phyloP scores from a whole-genome alignment of 2,113 vertebrate species.

The Corythornis vintsioides region DNA sequence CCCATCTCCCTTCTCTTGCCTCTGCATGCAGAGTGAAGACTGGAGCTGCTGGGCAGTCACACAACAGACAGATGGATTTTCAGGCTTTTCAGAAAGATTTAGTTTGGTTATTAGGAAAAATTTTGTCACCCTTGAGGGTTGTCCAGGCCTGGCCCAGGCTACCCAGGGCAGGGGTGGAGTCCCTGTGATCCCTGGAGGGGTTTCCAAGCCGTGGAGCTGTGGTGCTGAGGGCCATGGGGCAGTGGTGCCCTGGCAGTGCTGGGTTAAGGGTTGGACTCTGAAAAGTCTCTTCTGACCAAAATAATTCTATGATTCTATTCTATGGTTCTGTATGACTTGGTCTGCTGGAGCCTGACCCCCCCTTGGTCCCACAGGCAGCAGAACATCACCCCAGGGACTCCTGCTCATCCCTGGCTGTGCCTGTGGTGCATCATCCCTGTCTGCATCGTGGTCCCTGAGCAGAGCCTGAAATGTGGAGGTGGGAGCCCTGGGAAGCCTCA shows the following conservation, averaged over 20 bases:
- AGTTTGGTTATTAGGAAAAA: not conserved
- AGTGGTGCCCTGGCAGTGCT: too few relatives aligned
- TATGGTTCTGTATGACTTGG: too few relatives aligned
- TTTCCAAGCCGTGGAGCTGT: not conserved
- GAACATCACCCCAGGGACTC: not conserved
- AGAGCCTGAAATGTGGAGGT: not conserved
- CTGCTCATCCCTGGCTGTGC: not conserved
- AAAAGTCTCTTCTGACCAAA: too few relatives aligned
- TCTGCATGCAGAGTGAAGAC: not conserved
- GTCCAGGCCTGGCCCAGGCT: not conserved
- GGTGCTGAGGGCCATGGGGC: too few relatives aligned
- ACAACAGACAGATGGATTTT: not conserved
- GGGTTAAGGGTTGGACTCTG: too few relatives aligned
- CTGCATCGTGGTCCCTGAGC: not conserved
- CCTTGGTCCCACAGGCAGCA: not conserved
- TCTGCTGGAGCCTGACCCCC: not conserved
- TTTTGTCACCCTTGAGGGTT: not conserved
- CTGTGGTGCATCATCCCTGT: rapidly evolving
- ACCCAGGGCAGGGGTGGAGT: not conserved
- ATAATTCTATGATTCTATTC: too few relatives aligned
- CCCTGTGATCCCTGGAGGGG: not conserved
- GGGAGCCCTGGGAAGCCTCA: not conserved
- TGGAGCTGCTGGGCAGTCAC: not conserved
- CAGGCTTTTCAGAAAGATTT: not conserved
- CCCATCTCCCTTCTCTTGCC: not conserved